Evolutionary conservation across 2,113 vertebrate genomes (phyloP).

Genomic region (Cathartes aura): DNA sequence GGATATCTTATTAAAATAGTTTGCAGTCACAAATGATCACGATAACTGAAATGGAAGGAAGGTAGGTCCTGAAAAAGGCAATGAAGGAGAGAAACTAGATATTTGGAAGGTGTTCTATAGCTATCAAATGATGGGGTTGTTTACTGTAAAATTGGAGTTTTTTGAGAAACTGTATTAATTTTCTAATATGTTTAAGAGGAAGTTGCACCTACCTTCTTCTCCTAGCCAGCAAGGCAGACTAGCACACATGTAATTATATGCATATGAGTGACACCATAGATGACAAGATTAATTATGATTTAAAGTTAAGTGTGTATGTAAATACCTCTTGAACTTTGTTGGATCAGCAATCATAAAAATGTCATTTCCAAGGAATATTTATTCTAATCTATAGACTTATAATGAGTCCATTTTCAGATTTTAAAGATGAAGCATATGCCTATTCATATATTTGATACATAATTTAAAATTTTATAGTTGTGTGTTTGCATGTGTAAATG

Average conservation of each 20-base stretch:
- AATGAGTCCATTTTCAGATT: neutral
- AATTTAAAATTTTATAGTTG: neutral
- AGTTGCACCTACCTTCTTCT: neutral
- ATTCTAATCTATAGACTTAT: neutral
- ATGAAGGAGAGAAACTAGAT: neutral
- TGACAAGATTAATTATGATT: neutral
- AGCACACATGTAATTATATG: neutral
- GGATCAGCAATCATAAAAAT: neutral
- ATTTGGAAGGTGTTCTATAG: neutral
- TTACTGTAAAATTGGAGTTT: neutral
- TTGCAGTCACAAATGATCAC: slow-evolving; percentile 56
- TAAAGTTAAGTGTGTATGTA: neutral
- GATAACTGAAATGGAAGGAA: slow-evolving; percentile 9
- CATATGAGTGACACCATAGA: neutral
- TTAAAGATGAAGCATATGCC: neutral
- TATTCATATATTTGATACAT: neutral
- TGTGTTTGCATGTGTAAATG: neutral
- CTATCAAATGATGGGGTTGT: neutral
- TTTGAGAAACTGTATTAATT: neutral
- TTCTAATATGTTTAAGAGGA: neutral
- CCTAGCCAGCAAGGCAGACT: neutral
- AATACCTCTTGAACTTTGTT: neutral
- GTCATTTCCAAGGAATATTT: neutral
- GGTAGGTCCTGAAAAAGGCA: neutral
- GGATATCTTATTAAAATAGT: slow-evolving; percentile 79